phyloP scores from a whole-genome alignment of 2,797 vertebrate species.

The Hybognathus amarus region DNA sequence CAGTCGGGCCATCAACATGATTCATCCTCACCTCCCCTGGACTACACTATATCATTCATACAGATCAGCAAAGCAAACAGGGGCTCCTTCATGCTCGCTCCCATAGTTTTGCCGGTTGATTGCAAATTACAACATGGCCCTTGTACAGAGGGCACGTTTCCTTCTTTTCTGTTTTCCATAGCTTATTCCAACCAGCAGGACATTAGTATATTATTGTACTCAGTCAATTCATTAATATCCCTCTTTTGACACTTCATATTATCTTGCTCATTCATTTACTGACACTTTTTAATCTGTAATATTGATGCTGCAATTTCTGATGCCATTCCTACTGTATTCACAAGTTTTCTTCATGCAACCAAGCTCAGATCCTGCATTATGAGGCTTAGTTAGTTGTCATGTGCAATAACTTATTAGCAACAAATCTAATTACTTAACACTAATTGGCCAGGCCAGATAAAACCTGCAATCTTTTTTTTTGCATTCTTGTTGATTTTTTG shows the following conservation, averaged over 20 bases:
- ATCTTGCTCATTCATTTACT: not conserved
- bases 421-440: not conserved
- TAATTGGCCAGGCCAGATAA: not conserved
- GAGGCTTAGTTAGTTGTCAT: not conserved
- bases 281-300: not conserved
- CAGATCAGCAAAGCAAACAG: conserved; percentile 37
- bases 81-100: conserved; percentile 1
- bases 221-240: not conserved
- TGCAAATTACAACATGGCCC: conserved; percentile 32
- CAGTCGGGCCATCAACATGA: conserved; percentile 30
- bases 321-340: not conserved
- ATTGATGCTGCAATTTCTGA: conserved; percentile 13
- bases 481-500: not conserved
- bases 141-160: conserved; percentile 1
- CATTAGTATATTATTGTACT: not conserved
- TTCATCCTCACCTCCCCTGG: conserved; percentile 22
- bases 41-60: conserved; percentile 29
- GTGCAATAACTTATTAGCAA: not conserved
- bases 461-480: not conserved
- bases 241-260: not conserved
- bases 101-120: conserved; percentile 25
- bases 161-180: conserved; percentile 13
- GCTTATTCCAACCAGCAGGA: not conserved
- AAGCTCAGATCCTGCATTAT: conserved; percentile 7
- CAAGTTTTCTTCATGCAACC: not conserved